Evolutionary conservation across 2,797 vertebrate genomes (phyloP).

Genomic region (Todus mexicanus): DNA sequence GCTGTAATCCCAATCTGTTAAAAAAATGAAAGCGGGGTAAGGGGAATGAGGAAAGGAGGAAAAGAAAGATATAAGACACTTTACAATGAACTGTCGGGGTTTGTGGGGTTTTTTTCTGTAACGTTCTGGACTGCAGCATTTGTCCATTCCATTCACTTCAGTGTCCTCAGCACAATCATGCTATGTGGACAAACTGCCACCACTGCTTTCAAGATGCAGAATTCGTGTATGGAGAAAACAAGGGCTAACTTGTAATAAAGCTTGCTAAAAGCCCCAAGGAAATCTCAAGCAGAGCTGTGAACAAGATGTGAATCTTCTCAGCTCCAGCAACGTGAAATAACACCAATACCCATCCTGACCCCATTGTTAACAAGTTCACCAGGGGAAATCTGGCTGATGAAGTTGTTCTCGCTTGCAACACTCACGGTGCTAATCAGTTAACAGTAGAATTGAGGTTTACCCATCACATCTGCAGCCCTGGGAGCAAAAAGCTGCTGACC

Average conservation of each 20-base stretch:
- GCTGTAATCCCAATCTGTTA: slow-evolving; percentile 90
- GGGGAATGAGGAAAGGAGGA: not conserved
- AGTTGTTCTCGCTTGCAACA: not conserved
- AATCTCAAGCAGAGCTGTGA: not conserved
- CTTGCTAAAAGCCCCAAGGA: not conserved
- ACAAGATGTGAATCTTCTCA: not conserved
- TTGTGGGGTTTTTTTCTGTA: not conserved
- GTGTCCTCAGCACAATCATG: not conserved
- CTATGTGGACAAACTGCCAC: not conserved
- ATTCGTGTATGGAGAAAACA: not conserved
- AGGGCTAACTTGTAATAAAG: not conserved
- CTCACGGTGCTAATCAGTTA: not conserved
- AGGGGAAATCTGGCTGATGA: not conserved
- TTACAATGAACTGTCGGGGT: not conserved
- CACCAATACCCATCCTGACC: not conserved
- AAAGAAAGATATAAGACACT: not conserved
- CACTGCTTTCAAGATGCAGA: not conserved
- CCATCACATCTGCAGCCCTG: not conserved
- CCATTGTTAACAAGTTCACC: not conserved
- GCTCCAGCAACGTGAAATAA: not conserved
- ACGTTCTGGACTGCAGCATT: not conserved
- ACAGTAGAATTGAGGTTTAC: not conserved
- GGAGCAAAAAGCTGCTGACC: not conserved
- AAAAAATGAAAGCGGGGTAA: not conserved
- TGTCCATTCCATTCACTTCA: not conserved